Evolutionary conservation across 2,113 vertebrate species (phyloP).

Genomic region (Aldabrachelys gigantea): DNA sequence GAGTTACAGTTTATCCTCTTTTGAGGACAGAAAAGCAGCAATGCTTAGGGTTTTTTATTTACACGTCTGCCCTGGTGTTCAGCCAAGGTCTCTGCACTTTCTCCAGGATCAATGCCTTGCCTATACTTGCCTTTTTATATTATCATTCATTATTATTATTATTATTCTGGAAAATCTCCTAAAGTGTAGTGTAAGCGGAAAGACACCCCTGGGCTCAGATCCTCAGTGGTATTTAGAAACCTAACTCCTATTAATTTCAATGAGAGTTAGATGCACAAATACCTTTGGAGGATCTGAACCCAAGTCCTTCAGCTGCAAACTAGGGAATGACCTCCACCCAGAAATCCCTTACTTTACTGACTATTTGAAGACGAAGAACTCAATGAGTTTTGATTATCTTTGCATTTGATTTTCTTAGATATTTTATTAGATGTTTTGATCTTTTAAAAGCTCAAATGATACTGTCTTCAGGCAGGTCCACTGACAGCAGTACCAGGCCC

Average conservation of each 20-base stretch:
- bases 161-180: not conserved
- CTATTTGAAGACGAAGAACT: not conserved
- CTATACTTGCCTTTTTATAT: not conserved
- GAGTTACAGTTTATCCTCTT: not conserved
- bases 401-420: not conserved
- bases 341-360: not conserved
- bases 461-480: not conserved
- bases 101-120: not conserved
- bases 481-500: no score
- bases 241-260: not conserved
- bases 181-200: not conserved
- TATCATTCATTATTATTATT: not conserved
- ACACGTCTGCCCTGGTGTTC: not conserved
- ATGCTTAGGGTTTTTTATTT: not conserved
- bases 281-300: not conserved
- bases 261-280: not conserved
- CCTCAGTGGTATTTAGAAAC: not conserved
- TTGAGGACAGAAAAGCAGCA: not conserved
- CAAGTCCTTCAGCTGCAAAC: not conserved
- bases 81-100: not conserved
- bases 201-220: not conserved
- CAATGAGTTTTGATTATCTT: not conserved
- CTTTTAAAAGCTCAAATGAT: not conserved
- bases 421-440: not conserved
- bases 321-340: not conserved